Evolutionary conservation across 2,797 vertebrate genomes (phyloP), one percentile per base, ranked within the genome.

Genomic region (Trematomus bernacchii): DNA sequence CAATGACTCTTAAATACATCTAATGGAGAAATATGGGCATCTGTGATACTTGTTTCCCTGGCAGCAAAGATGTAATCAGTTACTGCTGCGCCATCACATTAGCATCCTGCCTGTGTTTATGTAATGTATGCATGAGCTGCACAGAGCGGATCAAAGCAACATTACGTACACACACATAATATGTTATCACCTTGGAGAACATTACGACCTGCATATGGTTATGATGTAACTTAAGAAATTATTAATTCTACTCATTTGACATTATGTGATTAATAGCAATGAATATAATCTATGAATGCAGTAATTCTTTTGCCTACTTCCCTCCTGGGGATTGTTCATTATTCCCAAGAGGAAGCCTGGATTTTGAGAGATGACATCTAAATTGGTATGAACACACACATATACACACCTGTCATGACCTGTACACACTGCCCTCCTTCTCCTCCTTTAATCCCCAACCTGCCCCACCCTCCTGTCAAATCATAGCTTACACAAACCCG

Each of bases 21-120:
- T 66, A 23, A 42, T 21, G 18, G 57, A 71, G 44, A 68, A 72
- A 79, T 18, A 57, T 46, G 13, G 30, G n/a, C 44, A 30, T 52
- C 67, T 76, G 44, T 60, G 40, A 46, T 79, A 23, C 18, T 73
- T 69, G 66, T 82, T 73, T 71, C 64, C 21, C 46, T 68, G 46
- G 59, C 57, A 82, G 67, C 44, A 70, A 81, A 69, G 57, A 48
- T 82, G 23, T 47, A 54, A 74, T 69, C 71, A 27, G n/a, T 55
- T 12, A 48, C 63, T 68, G 69, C 68, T 60, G 74, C 2, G 0
- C 59, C 70, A 76, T 76, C 75, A 80, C 55, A 48, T 66, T 46
- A 16, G 43, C 50, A 46, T 23, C 19, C 44, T 64, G 51, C 54
- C 48, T 60, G 40, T 54, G 53, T 75, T 76, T 67, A 65, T 71